Evolutionary conservation across 2,888 invertebrate species (phyloP), one percentile per base, ranked within the genome.

Genomic region (Koerneria pararmatus): DNA sequence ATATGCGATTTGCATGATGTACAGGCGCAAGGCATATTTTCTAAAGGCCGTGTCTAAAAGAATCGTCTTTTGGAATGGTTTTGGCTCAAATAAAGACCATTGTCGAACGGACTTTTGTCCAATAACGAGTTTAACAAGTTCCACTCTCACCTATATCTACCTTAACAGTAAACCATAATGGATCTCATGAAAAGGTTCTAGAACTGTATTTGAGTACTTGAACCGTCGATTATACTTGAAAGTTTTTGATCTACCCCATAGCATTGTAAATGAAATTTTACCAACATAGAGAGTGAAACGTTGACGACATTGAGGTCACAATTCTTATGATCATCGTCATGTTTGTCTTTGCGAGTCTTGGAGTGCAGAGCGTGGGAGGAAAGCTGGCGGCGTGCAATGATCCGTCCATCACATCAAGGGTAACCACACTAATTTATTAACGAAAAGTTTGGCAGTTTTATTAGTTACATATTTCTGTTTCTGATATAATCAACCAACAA

Each of bases 291-390:
- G 22, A 5, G n/a, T n/a, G n/a, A n/a, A n/a, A n/a, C n/a, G n/a
- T n/a, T n/a, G 27, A 2, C 29, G n/a, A 19, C 37, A 53, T 79
- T 0, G 85, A 91, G 91, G 91, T 93, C 87, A 97, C 97, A 0
- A 95, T 95, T 0, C 87, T 99, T 63, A 87, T 99, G 73, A 95
- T 98, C 75, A 89, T 98, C 37, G 87, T 98, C 75, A 95, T 99
- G 92, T 99, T 98, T 85, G 93, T 98, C 32, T 99, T 99, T 85
- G 98, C 98, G 58, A 95, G 93, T 83, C 98, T 95, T 82, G 98
- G 98, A 0, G 95, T 98, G 0, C 98, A 98, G 84, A 87, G 97
- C 62, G 95, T 95, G 82, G 98, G 98, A 1, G 98, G 98, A 68
- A 89, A 92, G 82, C 86, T 98, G 80, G 95, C 95, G 0, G 88